Percentiles rank a stretch among this genome's conserved stretches.
These are phyloP conservation scores for Psilanteris sp. DNA, from an alignment of 1,140 invertebrate genomes.

Conservation along the genomic window DNA sequence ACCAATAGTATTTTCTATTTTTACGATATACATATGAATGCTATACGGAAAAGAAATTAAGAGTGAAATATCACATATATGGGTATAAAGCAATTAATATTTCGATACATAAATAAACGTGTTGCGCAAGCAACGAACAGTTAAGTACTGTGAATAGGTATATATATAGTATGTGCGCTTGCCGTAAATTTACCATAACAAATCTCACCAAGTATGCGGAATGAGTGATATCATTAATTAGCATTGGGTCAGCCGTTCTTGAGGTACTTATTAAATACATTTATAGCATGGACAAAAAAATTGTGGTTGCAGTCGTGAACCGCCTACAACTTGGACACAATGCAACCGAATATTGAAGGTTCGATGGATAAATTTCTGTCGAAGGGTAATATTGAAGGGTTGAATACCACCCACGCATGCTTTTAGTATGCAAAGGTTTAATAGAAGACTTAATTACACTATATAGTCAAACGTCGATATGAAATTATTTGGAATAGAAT, in stretches of 20 bases:
- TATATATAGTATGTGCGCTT: constrained; percentile 8
- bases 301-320: constrained; percentile 17
- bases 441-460: too few species aligned
- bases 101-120: constrained; percentile 52
- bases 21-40: constrained; percentile 21
- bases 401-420: too few species aligned
- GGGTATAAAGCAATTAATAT: constrained; percentile 47
- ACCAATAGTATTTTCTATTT: constrained; percentile 15
- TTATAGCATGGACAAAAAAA: constrained; percentile 31
- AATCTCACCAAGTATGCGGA: constrained; percentile 20
- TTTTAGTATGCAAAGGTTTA: too few species aligned
- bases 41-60: constrained; percentile 30
- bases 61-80: constrained; percentile 20
- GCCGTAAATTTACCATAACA: constrained; percentile 49
- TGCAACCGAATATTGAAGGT: constrained; percentile 6
- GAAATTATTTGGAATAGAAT: too few species aligned
- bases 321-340: constrained; percentile 32
- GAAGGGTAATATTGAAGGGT: too few species aligned
- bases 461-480: too few species aligned
- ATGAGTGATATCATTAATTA: constrained; percentile 55
- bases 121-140: constrained; percentile 26
- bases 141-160: constrained; percentile 29
- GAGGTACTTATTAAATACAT: constrained; percentile 29
- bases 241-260: constrained; percentile 35
- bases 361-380: too few species aligned